Percentiles rank a stretch among this genome's conserved stretches.
phyloP scores from a whole-genome alignment of 1,140 invertebrate species.

The Orchesella cincta region DNA sequence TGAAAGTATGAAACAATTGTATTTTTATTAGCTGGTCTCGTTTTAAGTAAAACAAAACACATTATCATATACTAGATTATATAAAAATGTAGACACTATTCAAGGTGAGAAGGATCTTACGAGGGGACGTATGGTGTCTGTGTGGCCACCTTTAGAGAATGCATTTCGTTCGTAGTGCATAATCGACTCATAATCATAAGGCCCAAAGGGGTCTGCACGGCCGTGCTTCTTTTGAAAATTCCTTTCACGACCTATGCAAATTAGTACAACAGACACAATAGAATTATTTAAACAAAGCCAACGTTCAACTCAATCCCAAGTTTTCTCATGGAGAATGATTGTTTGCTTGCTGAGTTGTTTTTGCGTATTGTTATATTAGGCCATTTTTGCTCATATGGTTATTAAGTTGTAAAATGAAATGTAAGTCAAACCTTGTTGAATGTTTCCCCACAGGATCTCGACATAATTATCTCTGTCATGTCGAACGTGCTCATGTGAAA shows the following conservation, averaged over 20 bases:
- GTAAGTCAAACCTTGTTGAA: conserved; percentile 25
- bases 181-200: conserved; percentile 40
- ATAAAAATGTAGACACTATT: too few relatives aligned
- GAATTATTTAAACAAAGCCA: too few relatives aligned
- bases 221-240: conserved; percentile 35
- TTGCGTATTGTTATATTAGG: too few relatives aligned
- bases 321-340: too few relatives aligned
- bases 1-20: conserved; percentile 2
- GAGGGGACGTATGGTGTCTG: conserved; percentile 35
- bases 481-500: conserved; percentile 37
- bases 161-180: conserved; percentile 41
- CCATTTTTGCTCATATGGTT: too few relatives aligned
- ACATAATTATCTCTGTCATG: conserved; percentile 38
- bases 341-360: too few relatives aligned
- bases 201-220: not conserved
- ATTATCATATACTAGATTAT: too few relatives aligned
- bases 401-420: not conserved
- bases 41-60: not conserved
- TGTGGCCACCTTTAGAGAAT: conserved; percentile 34
- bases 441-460: conserved; percentile 38
- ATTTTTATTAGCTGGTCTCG: too few relatives aligned
- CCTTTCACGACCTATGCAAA: conserved; percentile 30
- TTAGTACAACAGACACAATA: too few relatives aligned
- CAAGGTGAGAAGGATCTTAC: conserved; percentile 19
- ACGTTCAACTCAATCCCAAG: too few relatives aligned